Conservation (phyloP, 2,797 vertebrate genomes). For the Sphaeramia orbicularis region DNA sequence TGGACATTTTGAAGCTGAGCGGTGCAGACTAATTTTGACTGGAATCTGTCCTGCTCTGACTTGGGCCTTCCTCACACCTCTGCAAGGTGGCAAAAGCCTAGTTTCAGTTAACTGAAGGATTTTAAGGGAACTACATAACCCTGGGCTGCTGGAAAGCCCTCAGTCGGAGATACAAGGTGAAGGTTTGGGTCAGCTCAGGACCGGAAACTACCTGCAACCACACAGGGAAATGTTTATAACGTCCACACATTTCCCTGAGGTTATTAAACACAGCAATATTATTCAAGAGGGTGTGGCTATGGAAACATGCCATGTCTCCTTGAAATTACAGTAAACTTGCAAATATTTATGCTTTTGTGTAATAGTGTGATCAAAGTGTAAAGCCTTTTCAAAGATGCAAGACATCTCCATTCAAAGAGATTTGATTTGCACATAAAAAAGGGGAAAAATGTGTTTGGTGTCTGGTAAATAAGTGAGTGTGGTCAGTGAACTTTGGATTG, state of each 20-base stretch:
- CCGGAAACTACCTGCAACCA: not conserved
- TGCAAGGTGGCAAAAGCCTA: not conserved
- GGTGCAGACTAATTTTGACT: conserved; percentile 23
- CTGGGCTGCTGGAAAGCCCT: too few species aligned
- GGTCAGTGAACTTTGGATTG: conserved; percentile 56
- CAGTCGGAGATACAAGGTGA: not conserved
- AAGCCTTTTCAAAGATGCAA: conserved; percentile 6
- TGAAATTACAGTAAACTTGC: not conserved
- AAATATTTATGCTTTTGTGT: not conserved
- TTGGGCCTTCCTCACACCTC: not conserved
- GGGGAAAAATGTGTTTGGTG: conserved; percentile 29
- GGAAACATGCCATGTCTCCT: not conserved
- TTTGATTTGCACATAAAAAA: not conserved
- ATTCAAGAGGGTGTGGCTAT: not conserved
- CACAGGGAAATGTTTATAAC: not conserved
- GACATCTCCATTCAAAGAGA: not conserved
- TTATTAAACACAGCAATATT: not conserved
- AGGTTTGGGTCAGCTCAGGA: too few species aligned
- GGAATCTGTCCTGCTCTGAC: conserved; percentile 27
- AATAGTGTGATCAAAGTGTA: not conserved
- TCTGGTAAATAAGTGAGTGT: conserved; percentile 56
- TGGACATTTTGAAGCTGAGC: conserved; percentile 36
- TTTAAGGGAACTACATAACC: not conserved
- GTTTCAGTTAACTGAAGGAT: not conserved
- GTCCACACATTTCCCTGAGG: not conserved